Base-by-base conservation (phyloP, 2,888 invertebrate genomes). In the Iselma pallidipennis region DNA sequence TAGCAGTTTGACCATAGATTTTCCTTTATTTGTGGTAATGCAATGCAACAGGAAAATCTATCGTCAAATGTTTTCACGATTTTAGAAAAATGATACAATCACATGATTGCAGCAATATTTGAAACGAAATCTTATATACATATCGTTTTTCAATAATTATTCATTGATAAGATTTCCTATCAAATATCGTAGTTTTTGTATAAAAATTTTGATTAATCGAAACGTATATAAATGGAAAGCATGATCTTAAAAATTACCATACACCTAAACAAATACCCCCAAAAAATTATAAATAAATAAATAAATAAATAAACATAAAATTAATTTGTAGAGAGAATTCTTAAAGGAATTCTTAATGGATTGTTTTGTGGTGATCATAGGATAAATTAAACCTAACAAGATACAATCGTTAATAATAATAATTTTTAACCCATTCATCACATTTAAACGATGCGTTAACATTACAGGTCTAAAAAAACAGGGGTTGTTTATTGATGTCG, bases 271-370 rank as follows among this genome's bases (percentile, higher is more conserved):
- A 51, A 51, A 57, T 52, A 57, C 56, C 66, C 66, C 66, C 63
- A 49, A n/a, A n/a, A n/a, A n/a, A n/a, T n/a, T n/a, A n/a, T n/a
- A n/a, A n/a, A n/a, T n/a, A n/a, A n/a, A n/a, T n/a, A n/a, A n/a
- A n/a, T n/a, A n/a, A n/a, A n/a, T n/a, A n/a, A n/a, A 58, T 57
- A 56, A 65, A 51, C 7, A 28, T 58, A 31, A 52, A 66, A 59
- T 59, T 60, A 60, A 65, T 57, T 33, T 65, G 76, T 78, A 78
- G 78, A 79, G 78, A 79, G 78, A 77, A 75, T 73, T 76, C 77
- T 78, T 78, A 69, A 67, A 66, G 72, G 74, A 71, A 66, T 21
- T 45, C 21, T n/a, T 55, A 66, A 63, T 63, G 66, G 70, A 68
- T 37, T 16, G 64, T 66, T 66, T 37, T 16, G 19, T 67, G 66